Evolutionary conservation across 2,888 invertebrate species (phyloP).

Genomic region (Drosophila yooni): DNA sequence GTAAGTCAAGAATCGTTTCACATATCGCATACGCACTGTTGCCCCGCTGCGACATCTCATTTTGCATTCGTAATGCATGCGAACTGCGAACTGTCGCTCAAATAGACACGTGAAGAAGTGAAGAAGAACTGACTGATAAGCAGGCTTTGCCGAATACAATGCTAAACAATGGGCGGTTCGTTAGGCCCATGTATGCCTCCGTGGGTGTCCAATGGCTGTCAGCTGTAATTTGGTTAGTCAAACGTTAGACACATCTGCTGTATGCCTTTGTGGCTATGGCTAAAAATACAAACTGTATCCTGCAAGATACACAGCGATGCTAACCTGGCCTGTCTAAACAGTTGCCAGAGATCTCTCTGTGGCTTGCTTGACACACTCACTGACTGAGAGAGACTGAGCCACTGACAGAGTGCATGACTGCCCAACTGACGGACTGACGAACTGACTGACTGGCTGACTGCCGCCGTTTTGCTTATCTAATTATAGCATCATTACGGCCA

Average conservation of each 20-base stretch:
- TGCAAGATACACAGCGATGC: conserved; percentile 38
- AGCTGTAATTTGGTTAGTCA: conserved; percentile 68
- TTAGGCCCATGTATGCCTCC: conserved; percentile 21
- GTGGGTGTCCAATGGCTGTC: conserved; percentile 44
- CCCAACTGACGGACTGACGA: conserved; percentile 3
- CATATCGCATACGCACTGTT: conserved; percentile 65
- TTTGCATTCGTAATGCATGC: conserved; percentile 32
- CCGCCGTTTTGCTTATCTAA: conserved; percentile 66
- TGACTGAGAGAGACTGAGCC: not conserved
- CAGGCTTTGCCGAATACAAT: conserved; percentile 29
- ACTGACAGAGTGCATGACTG: conserved; percentile 3
- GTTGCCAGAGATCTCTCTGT: conserved; percentile 15
- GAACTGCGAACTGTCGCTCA: conserved; percentile 41
- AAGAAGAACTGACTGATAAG: conserved; percentile 33
- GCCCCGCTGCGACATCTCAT: conserved; percentile 30
- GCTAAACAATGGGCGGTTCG: conserved; percentile 20
- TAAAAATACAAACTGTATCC: conserved; percentile 52
- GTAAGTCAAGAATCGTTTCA: conserved; percentile 32
- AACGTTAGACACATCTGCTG: conserved; percentile 65
- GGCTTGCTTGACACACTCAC: conserved; percentile 28
- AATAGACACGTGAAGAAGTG: conserved; percentile 36
- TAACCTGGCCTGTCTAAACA: conserved; percentile 37
- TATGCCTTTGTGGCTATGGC: conserved; percentile 41
- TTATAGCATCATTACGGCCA: conserved; percentile 78
- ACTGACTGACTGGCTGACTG: conserved; percentile 14